Base-by-base conservation (phyloP, 2,888 invertebrate species). In the Allacma fusca region DNA sequence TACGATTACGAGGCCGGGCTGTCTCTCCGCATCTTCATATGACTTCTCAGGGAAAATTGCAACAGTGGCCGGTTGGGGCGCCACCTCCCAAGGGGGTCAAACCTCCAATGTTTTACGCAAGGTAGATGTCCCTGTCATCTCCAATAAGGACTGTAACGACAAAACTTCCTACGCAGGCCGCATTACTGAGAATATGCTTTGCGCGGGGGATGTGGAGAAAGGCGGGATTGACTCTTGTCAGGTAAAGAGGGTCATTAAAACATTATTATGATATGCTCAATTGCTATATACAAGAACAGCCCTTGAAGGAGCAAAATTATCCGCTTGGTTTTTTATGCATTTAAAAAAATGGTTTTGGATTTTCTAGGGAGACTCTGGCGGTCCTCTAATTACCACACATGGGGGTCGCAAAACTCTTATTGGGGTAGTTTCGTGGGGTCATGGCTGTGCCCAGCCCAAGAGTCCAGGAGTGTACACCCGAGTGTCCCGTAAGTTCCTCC, bases 351-450 rank as follows among this genome's bases (percentile, higher is more conserved):
- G n/a, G n/a, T n/a, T n/a, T n/a, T n/a, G n/a, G n/a, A n/a, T n/a
- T n/a, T 34, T 43, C 1, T 68, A 80, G 80, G 80, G 80, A 19
- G 80, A 80, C 67, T 78, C 77, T 9, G 80, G 80, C 16, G 80
- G 80, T 34, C 75, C 77, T 16, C 21, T 79, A 21, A 76, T 62
- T 9, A 69, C 69, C 12, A n/a, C 28, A n/a, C 59, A 65, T 23
- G 76, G 76, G 0, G 76, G 76, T 24, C 21, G 76, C 16, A 70
- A 80, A 57, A 77, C 75, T 26, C 71, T 81, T 16, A 74, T 81
- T 43, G 83, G 83, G 0, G 67, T 83, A 23, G 81, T 81, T 16
- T 80, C 80, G 0, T 83, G 83, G 83, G 82, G 82, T 59, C 44
- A 71, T 26, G 76, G 76, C 16, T 76, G 76, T 34, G 76, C 76